Evolutionary conservation across 2,113 vertebrate species (phyloP), one percentile per base, ranked within the genome.

Genomic region (Peromyscus polionotus): DNA sequence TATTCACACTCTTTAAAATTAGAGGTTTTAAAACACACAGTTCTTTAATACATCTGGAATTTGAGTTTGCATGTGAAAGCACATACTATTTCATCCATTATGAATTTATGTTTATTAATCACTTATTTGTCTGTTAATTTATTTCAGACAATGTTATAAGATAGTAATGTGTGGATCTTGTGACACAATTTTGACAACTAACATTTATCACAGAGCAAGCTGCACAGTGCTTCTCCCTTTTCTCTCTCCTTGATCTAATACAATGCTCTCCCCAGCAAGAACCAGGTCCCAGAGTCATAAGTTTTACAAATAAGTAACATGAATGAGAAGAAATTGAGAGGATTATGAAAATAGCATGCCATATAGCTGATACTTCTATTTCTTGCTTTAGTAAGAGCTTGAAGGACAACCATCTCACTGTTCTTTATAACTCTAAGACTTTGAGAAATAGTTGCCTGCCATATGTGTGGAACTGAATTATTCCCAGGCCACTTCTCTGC

Each of bases 1-100:
- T 26, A n/a, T n/a, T 77, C 7, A 75, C 28, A 48, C 86, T 94
- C 80, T 54, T 83, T 96, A 65, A 91, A 72, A 24, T 85, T 67
- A 65, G 28, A 93, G 51, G 1, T 72, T 87, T 89, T 87, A 28
- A 63, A 39, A 63, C 14, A 63, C 14, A 28, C 8, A 16, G 14
- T 48, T 48, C 42, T 81, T 89, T 77, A 42, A 3, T 77, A 65
- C 17, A 54, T 54, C 72, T 91, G 54, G n/a, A 80, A 90, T 48
- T 90, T 81, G 22, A 65, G 31, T 33, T 39, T 93, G 2, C 73
- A 36, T 80, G 33, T 45, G 42, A 88, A 84, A 77, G 61, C 6
- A 81, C 67, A 68, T 24, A 81, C 24, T 72, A 86, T 92, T 80
- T 76, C 20, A 39, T 70, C 36, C 0, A 16, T 88, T 73, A 36